Percentiles rank a stretch among this genome's conserved stretches.
These are phyloP conservation scores for Nipponacmea schrenckii DNA, from an alignment of 2,888 invertebrate species.

Conservation along the genomic window DNA sequence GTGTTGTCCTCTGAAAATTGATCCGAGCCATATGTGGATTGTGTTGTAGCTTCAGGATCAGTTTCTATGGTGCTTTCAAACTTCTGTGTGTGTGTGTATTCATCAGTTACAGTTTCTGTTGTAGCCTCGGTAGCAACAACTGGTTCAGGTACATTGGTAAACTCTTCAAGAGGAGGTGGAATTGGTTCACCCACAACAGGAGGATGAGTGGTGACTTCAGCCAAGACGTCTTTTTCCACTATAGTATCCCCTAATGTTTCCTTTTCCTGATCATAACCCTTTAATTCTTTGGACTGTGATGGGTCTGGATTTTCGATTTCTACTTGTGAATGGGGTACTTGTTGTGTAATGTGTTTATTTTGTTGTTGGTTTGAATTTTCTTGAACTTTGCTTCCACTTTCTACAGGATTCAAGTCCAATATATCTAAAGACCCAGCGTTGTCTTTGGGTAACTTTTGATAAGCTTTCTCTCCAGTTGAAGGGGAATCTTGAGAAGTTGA, in stretches of 20 bases:
- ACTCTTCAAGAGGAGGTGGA: neutral
- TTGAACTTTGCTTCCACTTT: neutral
- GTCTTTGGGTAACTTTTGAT: neutral
- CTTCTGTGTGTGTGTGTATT: too few species aligned
- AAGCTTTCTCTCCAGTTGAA: slow-evolving; percentile 4
- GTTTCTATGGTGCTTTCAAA: too few species aligned
- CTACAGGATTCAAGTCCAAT: too few species aligned
- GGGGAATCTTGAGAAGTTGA: slow-evolving; percentile 12
- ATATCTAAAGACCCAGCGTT: too few species aligned
- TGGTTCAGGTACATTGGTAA: neutral
- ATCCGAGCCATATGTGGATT: neutral
- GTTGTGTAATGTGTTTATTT: neutral
- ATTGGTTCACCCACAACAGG: neutral
- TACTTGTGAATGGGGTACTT: neutral
- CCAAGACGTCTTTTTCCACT: neutral
- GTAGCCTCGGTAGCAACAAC: neutral
- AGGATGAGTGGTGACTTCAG: neutral
- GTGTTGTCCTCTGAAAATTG: slow-evolving; percentile 5
- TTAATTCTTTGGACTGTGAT: too few species aligned
- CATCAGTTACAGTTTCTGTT: too few species aligned
- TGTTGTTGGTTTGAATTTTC: slow-evolving; percentile 15
- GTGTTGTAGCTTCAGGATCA: too few species aligned
- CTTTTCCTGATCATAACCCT: too few species aligned
- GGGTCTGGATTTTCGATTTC: too few species aligned
- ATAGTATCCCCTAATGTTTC: neutral